Conservation (phyloP, 2,888 invertebrate species). For the Anarsia innoxiella region DNA sequence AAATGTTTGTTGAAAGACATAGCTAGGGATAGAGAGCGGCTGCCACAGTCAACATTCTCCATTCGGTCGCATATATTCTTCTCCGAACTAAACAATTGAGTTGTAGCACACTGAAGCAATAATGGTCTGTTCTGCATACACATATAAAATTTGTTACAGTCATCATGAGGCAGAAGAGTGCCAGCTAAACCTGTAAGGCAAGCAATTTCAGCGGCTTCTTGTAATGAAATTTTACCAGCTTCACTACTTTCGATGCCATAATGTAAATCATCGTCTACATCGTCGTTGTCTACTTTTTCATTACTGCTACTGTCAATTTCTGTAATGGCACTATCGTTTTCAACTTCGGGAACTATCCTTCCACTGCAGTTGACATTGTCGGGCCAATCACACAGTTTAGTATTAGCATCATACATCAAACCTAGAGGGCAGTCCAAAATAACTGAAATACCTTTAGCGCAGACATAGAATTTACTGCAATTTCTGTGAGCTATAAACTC, state of each 20-base stretch:
- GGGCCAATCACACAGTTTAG: constrained; percentile 30
- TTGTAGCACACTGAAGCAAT: constrained; percentile 17
- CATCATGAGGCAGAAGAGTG: constrained; percentile 23
- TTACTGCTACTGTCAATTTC: background rate
- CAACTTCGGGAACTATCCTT: background rate
- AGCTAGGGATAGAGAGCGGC: background rate
- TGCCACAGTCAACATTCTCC: constrained; percentile 11
- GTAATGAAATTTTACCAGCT: too few relatives aligned
- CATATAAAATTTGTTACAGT: constrained; percentile 33
- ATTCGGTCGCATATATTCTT: constrained; percentile 12
- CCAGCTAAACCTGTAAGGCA: background rate
- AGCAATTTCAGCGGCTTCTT: background rate
- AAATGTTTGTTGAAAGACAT: constrained; percentile 10
- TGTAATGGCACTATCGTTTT: background rate
- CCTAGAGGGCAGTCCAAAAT: constrained; percentile 17
- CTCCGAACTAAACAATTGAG: background rate
- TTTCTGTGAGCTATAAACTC: background rate
- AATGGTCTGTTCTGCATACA: constrained; percentile 24
- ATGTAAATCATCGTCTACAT: too few relatives aligned
- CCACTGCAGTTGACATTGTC: constrained; percentile 25
- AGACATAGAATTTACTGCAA: constrained; percentile 34
- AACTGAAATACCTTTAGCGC: constrained; percentile 23
- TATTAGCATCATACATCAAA: constrained; percentile 15
- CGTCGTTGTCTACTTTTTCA: background rate
- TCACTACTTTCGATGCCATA: too few relatives aligned